These are phyloP conservation scores for Thereuonema tuberculata DNA, from an alignment of 1,140 invertebrate species.

Conservation along the genomic window DNA sequence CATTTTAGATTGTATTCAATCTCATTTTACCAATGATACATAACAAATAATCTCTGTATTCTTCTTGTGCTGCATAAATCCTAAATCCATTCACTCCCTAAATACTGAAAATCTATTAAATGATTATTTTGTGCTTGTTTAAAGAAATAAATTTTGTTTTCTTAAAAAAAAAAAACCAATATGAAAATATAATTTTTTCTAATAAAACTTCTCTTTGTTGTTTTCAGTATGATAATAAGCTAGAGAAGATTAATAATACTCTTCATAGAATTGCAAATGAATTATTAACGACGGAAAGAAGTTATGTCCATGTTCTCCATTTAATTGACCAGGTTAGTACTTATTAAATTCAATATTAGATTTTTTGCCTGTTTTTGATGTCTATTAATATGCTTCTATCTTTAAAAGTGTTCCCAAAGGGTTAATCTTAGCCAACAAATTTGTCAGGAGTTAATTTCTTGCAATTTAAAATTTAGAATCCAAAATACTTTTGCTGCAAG, in stretches of 20 bases:
- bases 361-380: too few species aligned
- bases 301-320: conserved; percentile 37
- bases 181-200: background rate
- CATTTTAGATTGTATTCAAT: too few species aligned
- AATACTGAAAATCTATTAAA: background rate
- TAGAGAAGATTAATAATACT: conserved; percentile 15
- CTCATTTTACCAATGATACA: background rate
- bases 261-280: conserved; percentile 37
- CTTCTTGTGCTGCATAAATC: background rate
- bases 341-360: too few species aligned
- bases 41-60: background rate
- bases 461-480: too few species aligned
- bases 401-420: too few species aligned
- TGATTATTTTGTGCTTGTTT: background rate
- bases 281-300: conserved; percentile 38
- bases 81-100: background rate
- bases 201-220: background rate
- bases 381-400: too few species aligned
- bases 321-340: conserved; percentile 38
- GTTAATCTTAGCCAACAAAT: too few species aligned
- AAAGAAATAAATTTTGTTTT: too few species aligned
- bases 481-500: too few species aligned
- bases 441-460: too few species aligned
- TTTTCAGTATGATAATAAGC: background rate
- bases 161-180: too few species aligned